Percentiles rank a stretch among this genome's conserved stretches.
Conservation (phyloP, 2,888 invertebrate species). For the Heliconius aoede region DNA sequence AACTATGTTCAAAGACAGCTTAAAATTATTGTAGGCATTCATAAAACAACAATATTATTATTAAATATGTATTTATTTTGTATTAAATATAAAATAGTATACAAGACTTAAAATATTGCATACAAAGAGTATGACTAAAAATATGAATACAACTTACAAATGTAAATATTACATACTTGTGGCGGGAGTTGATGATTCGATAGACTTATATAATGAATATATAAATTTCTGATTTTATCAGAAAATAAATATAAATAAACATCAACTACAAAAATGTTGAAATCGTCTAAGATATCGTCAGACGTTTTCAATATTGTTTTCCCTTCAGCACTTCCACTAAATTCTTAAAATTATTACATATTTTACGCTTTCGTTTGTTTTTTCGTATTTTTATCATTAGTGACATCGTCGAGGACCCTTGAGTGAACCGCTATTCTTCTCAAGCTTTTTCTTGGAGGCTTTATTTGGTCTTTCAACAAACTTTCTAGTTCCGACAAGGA, state of each 20-base stretch:
- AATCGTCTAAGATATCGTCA: constrained; percentile 78
- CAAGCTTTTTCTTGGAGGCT: constrained; percentile 67
- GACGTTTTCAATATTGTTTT: constrained; percentile 75
- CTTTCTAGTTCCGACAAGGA: constrained; percentile 69
- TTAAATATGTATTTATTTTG: constrained; percentile 34
- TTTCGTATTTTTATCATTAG: constrained; percentile 55
- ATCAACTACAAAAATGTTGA: constrained; percentile 68
- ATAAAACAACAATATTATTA: constrained; percentile 14
- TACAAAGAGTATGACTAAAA: constrained; percentile 36
- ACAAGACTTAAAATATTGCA: constrained; percentile 27
- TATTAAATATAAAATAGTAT: constrained; percentile 38
- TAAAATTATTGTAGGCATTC: neutral
- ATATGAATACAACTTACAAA: constrained; percentile 46
- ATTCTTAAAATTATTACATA: constrained; percentile 5
- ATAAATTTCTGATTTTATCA: constrained; percentile 38
- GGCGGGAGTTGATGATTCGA: constrained; percentile 21
- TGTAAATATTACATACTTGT: constrained; percentile 66
- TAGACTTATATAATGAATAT: constrained; percentile 12
- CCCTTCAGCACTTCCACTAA: constrained; percentile 38
- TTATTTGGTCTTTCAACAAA: constrained; percentile 72
- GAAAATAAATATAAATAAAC: constrained; percentile 55
- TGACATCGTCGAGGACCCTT: constrained; percentile 59
- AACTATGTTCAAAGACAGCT: neutral
- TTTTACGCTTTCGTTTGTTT: constrained; percentile 43
- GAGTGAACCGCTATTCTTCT: constrained; percentile 68